A percentile compares a stretch with the other conserved stretches of the same genome.
phyloP scores from a whole-genome alignment of 2,888 invertebrate species.

The Synergus itoensis region DNA sequence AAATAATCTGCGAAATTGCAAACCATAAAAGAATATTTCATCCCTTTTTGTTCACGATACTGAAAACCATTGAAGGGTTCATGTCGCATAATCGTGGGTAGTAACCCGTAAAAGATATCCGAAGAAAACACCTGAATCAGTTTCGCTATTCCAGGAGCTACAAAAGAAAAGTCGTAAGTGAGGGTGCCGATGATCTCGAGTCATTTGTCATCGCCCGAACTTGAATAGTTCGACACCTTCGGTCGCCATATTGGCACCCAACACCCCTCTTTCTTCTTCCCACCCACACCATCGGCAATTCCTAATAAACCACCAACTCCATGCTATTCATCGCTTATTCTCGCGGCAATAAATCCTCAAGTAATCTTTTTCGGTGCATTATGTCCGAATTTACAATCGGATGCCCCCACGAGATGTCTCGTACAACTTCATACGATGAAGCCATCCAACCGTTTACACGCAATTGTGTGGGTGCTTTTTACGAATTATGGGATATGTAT shows the following conservation, averaged over 20 bases:
- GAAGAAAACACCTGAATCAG: constrained; percentile 36
- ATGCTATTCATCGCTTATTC: constrained; percentile 61
- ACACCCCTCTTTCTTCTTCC: constrained; percentile 56
- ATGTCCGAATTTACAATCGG: constrained; percentile 45
- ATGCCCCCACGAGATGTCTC: constrained; percentile 29
- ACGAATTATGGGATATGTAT: constrained; percentile 24
- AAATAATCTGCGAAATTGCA: background rate
- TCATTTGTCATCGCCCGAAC: constrained; percentile 73
- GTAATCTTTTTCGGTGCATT: constrained; percentile 64
- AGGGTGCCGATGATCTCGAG: constrained; percentile 42
- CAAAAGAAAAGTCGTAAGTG: constrained; percentile 32
- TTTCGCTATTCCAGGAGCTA: background rate
- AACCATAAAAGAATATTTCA: constrained; percentile 23
- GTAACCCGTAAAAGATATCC: constrained; percentile 35
- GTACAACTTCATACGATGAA: constrained; percentile 32
- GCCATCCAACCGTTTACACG: constrained; percentile 33
- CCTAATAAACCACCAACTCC: constrained; percentile 69
- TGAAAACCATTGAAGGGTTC: constrained; percentile 39
- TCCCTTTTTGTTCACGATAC: constrained; percentile 13
- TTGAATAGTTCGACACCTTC: constrained; percentile 68
- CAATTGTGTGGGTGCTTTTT: constrained; percentile 38
- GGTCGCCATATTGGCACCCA: constrained; percentile 66
- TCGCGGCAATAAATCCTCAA: constrained; percentile 71
- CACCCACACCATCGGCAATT: constrained; percentile 40
- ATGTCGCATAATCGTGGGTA: constrained; percentile 32